Conservation (phyloP, 2,888 invertebrate species). For the Coenonympha arcania region DNA sequence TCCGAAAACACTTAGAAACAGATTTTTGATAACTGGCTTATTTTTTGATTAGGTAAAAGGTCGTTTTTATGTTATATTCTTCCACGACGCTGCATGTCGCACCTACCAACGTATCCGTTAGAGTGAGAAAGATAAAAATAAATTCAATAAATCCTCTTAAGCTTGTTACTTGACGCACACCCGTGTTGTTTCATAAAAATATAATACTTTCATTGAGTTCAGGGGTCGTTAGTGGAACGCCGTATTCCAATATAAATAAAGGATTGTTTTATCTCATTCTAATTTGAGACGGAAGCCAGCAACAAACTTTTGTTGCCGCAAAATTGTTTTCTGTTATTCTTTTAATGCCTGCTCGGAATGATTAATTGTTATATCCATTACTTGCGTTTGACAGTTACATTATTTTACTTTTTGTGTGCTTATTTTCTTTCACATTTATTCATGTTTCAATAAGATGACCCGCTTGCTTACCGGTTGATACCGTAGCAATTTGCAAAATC, state of each 20-base stretch:
- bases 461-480: too few relatives aligned
- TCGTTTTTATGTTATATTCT: too few relatives aligned
- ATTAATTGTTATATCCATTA: constrained; percentile 17
- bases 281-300: constrained; percentile 38
- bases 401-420: neutral
- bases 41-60: too few relatives aligned
- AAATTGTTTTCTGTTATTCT: constrained; percentile 20
- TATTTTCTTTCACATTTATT: neutral
- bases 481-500: too few relatives aligned
- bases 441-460: too few relatives aligned
- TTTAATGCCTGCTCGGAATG: constrained; percentile 15
- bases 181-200: constrained; percentile 40
- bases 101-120: too few relatives aligned
- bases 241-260: constrained; percentile 59
- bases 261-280: constrained; percentile 46
- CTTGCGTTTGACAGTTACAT: constrained; percentile 3
- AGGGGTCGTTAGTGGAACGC: constrained; percentile 53
- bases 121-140: too few relatives aligned
- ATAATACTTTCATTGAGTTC: constrained; percentile 32
- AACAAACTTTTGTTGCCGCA: constrained; percentile 31
- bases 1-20: too few relatives aligned
- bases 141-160: too few relatives aligned
- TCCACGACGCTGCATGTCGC: too few relatives aligned
- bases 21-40: too few relatives aligned
- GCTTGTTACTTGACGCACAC: constrained; percentile 26